Conservation (phyloP, 92 coral and sea anemone genomes). For the Phenganax stokvisi region DNA sequence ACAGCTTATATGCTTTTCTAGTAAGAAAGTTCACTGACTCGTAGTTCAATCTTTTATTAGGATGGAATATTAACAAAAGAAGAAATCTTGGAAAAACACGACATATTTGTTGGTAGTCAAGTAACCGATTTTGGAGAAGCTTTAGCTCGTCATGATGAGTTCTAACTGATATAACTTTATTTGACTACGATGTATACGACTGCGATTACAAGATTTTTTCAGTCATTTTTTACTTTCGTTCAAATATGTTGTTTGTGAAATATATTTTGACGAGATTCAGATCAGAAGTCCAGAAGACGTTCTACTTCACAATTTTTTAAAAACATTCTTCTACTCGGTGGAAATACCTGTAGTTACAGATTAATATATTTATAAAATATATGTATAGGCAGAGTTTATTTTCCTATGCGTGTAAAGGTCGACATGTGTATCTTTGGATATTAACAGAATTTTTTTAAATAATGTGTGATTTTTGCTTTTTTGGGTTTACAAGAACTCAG, state of each 20-base stretch:
- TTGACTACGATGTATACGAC: neutral
- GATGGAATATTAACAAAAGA: constrained; percentile 76
- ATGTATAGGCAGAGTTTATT: constrained; percentile 4
- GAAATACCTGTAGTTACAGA: neutral
- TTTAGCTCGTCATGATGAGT: constrained; percentile 86
- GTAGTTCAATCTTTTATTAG: constrained; percentile 37
- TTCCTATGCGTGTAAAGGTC: neutral
- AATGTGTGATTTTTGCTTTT: neutral
- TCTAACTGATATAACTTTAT: constrained; percentile 35
- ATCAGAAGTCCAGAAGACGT: too few relatives aligned
- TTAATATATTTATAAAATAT: constrained; percentile 9
- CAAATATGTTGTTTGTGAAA: too few relatives aligned
- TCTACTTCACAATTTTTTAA: neutral
- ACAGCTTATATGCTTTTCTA: too few relatives aligned
- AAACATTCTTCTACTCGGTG: too few relatives aligned
- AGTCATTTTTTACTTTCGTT: too few relatives aligned
- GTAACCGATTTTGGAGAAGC: constrained; percentile 99
- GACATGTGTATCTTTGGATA: neutral
- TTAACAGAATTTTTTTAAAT: neutral
- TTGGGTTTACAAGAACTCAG: neutral
- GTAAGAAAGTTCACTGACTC: neutral
- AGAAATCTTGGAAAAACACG: constrained; percentile 84
- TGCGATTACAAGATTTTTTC: neutral
- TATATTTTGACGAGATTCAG: too few relatives aligned
- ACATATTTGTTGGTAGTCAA: constrained; percentile 94